These are phyloP conservation scores for Hypercompe scribonia DNA, from an alignment of 2,888 invertebrate species.

Conservation along the genomic window DNA sequence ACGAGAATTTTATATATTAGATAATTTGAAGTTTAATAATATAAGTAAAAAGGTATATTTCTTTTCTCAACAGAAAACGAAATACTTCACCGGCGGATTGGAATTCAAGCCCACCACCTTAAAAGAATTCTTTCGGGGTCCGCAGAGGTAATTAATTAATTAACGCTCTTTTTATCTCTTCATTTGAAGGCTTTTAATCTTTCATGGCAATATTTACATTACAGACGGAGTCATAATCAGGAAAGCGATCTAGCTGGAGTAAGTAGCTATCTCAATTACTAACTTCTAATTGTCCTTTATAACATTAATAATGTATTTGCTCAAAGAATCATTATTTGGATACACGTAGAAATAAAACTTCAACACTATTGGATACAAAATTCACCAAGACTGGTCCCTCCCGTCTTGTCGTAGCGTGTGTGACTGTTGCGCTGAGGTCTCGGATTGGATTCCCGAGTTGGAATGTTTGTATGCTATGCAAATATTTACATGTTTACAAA, in stretches of 20 bases:
- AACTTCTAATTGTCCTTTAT: neutral
- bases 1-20: too few relatives aligned
- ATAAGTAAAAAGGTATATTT: neutral
- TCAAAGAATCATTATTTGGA: too few relatives aligned
- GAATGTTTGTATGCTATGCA: too few relatives aligned
- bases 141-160: conserved; percentile 61
- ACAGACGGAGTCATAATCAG: neutral
- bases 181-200: neutral
- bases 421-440: too few relatives aligned
- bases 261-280: neutral
- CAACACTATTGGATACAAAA: too few relatives aligned
- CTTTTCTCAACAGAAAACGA: conserved; percentile 60
- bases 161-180: neutral
- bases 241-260: neutral
- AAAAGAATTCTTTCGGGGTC: conserved; percentile 77
- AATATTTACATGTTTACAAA: too few relatives aligned
- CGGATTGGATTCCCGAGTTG: too few relatives aligned
- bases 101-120: conserved; percentile 74
- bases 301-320: too few relatives aligned
- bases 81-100: conserved; percentile 68
- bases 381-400: too few relatives aligned
- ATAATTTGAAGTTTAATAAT: too few relatives aligned
- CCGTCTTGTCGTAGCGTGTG: too few relatives aligned
- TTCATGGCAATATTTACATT: neutral
- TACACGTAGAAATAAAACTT: too few relatives aligned